Conservation (phyloP, 2,888 invertebrate genomes). For the Cosmia trapezina region DNA sequence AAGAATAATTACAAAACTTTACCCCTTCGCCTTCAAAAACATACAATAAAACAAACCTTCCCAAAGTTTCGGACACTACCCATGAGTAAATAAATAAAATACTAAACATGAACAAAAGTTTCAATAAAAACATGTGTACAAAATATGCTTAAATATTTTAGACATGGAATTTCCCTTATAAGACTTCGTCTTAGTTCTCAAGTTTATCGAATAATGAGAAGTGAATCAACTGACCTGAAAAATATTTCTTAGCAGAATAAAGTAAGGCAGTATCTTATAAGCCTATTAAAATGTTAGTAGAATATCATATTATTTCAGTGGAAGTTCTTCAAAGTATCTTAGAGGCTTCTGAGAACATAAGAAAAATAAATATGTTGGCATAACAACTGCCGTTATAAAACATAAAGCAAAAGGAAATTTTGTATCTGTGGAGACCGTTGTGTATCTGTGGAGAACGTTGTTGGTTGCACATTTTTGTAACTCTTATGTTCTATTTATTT, state of each 20-base stretch:
- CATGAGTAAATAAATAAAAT: not conserved
- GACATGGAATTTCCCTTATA: constrained; percentile 38
- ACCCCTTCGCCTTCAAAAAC: not conserved
- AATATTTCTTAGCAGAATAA: constrained; percentile 31
- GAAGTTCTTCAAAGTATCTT: not conserved
- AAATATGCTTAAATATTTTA: constrained; percentile 5
- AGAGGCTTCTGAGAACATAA: not conserved
- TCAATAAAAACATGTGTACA: not conserved
- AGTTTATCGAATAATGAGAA: constrained; percentile 28
- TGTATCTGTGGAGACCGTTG: too few species aligned
- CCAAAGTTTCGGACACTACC: not conserved
- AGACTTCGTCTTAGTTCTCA: constrained; percentile 8
- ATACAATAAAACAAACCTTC: not conserved
- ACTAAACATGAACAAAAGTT: not conserved
- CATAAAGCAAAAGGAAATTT: not conserved
- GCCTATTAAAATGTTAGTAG: not conserved
- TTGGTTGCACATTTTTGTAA: too few species aligned
- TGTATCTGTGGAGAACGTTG: too few species aligned
- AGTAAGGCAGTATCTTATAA: not conserved
- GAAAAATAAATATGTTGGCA: not conserved
- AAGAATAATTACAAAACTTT: not conserved
- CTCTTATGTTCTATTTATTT: too few species aligned
- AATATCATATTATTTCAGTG: not conserved
- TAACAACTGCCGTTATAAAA: not conserved
- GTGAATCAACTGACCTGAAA: constrained; percentile 3